Evolutionary conservation across 2,797 vertebrate genomes (phyloP), one percentile per base, ranked within the genome.

Genomic region (Psittacula derbiana): DNA sequence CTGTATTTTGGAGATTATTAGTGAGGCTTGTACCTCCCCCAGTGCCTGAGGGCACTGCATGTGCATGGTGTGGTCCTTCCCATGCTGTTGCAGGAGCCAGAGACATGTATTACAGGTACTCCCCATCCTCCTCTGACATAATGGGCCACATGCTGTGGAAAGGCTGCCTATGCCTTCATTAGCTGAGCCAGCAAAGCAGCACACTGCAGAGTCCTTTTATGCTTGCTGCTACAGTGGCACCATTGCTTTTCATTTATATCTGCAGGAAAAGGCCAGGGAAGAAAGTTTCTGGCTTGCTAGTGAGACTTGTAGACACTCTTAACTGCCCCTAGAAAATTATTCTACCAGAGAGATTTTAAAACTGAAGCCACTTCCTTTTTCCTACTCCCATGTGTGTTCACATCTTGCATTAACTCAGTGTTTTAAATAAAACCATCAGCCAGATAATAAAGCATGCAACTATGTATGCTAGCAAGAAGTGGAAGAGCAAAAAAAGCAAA

Each of bases 81-180:
- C 27, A 43, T 13, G 30, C 10, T 30, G 13, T 40, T 1, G 0
- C 4, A 1, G 5, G 38, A 36, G 40, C 8, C 52, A 8, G 0
- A 75, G 57, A 19, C 17, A 18, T 28, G 46, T 25, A 14, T 60
- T 44, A 23, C 11, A 21, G 40, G 27, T n/a, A n/a, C 7, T 36
- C 15, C 41, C 23, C 36, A 11, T 57, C 33, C n/a, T 53, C n/a
- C 17, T 21, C 52, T 46, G 75, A 58, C 36, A 38, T 6, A 46
- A 21, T 1, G 16, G 24, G 64, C 27, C 55, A 66, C 17, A 6
- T 76, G 43, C 30, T 55, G 33, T 40, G 55, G 52, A 38, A 86
- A 60, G 38, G 23, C 9, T 50, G 16, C 19, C 36, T 30, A 15
- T n/a, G 30, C 15, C 52, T 73, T 55, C 0, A 0, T 31, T 52